Evolutionary conservation across 2,888 invertebrate genomes (phyloP).

Genomic region (Arrhopalites spinosus): DNA sequence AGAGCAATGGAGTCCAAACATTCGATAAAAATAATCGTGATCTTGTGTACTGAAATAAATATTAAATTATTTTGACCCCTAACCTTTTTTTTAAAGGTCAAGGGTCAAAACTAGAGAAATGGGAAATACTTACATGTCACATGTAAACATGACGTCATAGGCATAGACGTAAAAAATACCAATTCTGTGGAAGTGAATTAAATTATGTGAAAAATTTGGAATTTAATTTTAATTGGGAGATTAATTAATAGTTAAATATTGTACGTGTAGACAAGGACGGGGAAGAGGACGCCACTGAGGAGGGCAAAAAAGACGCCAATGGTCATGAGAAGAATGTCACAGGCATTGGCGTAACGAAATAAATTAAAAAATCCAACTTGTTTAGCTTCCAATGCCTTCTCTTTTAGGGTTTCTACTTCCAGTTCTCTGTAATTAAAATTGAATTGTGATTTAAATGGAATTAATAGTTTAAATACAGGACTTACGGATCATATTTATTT

Average conservation of each 20-base stretch:
- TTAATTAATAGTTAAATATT: no score
- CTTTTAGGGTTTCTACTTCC: neutral
- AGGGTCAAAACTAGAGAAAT: neutral
- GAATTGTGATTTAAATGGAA: no score
- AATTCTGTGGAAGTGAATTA: no score
- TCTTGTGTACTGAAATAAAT: neutral
- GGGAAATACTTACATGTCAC: neutral
- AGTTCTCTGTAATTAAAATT: neutral
- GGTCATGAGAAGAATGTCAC: constrained; percentile 39
- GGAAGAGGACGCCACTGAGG: neutral
- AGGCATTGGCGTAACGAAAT: constrained; percentile 39
- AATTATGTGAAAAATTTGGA: no score
- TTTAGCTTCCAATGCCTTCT: neutral
- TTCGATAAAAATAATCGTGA: neutral
- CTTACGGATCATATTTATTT: no score
- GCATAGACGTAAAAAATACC: neutral
- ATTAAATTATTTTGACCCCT: neutral
- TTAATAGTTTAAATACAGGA: no score
- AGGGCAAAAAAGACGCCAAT: constrained; percentile 34
- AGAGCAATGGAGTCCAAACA: neutral
- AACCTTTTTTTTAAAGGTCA: neutral
- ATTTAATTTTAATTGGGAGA: no score
- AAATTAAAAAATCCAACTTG: constrained; percentile 11
- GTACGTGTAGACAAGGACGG: neutral
- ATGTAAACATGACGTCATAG: neutral